Conservation (phyloP, 2,797 vertebrate genomes). For the Valencia hispanica region DNA sequence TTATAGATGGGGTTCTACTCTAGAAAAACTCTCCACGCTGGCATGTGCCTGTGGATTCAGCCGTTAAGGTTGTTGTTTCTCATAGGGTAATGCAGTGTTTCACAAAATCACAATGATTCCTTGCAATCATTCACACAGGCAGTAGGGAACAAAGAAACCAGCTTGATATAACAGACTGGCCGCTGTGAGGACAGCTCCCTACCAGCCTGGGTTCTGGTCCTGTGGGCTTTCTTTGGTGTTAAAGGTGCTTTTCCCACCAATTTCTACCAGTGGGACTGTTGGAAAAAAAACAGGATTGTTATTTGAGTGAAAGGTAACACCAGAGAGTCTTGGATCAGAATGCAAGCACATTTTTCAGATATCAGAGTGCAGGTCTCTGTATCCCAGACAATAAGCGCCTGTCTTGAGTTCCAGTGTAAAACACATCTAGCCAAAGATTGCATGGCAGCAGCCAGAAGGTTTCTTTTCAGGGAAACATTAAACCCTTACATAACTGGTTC, state of each 20-base stretch:
- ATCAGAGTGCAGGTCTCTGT: slow-evolving; percentile 44
- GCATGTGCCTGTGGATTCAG: slow-evolving; percentile 39
- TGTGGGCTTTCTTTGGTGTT: slow-evolving; percentile 48
- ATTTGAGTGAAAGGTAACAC: slow-evolving; percentile 59
- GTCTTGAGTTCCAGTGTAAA: slow-evolving; percentile 38
- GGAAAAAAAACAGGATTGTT: slow-evolving; percentile 48
- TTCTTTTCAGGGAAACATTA: slow-evolving; percentile 4
- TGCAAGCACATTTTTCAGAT: slow-evolving; percentile 27
- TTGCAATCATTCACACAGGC: slow-evolving; percentile 56
- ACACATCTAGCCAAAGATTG: slow-evolving; percentile 22
- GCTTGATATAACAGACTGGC: slow-evolving; percentile 70
- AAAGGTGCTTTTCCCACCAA: slow-evolving; percentile 68
- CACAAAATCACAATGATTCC: slow-evolving; percentile 55
- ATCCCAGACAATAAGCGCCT: slow-evolving; percentile 45
- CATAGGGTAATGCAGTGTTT: slow-evolving; percentile 55
- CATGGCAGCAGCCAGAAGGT: not conserved
- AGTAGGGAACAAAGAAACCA: slow-evolving; percentile 60
- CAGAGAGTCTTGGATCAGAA: slow-evolving; percentile 36
- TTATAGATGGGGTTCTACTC: slow-evolving; percentile 50
- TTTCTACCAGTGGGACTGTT: slow-evolving; percentile 44
- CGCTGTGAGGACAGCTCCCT: slow-evolving; percentile 48
- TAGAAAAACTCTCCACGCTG: slow-evolving; percentile 40
- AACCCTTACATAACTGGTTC: not conserved
- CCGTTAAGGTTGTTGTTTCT: slow-evolving; percentile 62
- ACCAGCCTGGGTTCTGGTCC: slow-evolving; percentile 46